Base-by-base conservation (phyloP, 2,113 vertebrate species). In the Pseudopipra pipra region DNA sequence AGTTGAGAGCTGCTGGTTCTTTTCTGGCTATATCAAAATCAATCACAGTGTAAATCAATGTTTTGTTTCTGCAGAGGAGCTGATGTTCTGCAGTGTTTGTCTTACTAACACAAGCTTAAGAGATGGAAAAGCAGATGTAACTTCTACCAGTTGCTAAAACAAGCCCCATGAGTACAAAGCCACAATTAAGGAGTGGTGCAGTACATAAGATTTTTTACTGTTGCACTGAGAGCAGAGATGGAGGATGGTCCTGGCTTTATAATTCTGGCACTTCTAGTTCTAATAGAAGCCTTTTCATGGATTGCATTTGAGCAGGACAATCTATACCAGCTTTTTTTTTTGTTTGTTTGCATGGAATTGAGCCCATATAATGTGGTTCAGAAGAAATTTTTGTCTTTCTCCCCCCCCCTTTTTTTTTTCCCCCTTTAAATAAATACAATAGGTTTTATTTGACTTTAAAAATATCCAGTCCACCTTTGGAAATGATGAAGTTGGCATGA, bases 131-230 rank as follows among this genome's bases (percentile, higher is more conserved):
- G 47, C 51, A 83, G 62, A 73, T 52, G 31, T 55, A 76, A 85
- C 19, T 85, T 66, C 52, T 73, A 87, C 94, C 67, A 95, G 66
- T 87, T 86, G 87, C 72, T 88, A 80, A 87, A 89, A 63, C 31
- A 76, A 89, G 25, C 11, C 21, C 39, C 3, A 1, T 12, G 66
- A 74, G 41, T 43, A 76, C 31, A 94, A 85, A 93, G 46, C 27
- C 43, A 62, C 33, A 66, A n/a, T 55, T 70, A 49, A 85, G 71
- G 39, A 61, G 39, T 21, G 28, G 59, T 63, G 30, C 61, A 87
- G 78, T 27, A 33, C 2, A 1, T 49, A 9, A 82, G 22, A 20
- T 39, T 84, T 83, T 66, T 39, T 84, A 78, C 46, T 77, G 55
- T 58, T 30, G 5, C 16, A 33, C 59, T 70, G 14, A 55, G 47